Percentiles rank a stretch among this genome's conserved stretches.
Evolutionary conservation across 2,888 invertebrate species (phyloP).

Genomic region (Plagiodera versicolora): DNA sequence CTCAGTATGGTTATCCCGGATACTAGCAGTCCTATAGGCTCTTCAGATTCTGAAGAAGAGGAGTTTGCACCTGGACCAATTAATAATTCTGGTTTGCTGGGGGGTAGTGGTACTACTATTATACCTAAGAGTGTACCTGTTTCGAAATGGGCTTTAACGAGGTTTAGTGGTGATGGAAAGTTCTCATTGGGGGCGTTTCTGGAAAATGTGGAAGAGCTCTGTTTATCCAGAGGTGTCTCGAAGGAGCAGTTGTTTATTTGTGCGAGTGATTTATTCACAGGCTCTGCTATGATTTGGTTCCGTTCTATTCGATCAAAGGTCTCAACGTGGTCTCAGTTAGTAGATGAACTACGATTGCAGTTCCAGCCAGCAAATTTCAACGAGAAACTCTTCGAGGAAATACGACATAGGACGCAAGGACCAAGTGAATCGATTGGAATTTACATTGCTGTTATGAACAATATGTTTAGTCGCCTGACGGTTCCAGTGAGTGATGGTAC

Average conservation of each 20-base stretch:
- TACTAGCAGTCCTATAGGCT: background rate
- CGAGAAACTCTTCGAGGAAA: slow-evolving; percentile 32
- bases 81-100: background rate
- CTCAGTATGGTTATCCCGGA: background rate
- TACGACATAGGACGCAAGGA: slow-evolving; percentile 33
- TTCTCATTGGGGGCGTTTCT: slow-evolving; percentile 21
- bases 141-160: slow-evolving; percentile 22
- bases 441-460: slow-evolving; percentile 34
- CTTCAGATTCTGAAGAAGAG: background rate
- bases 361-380: slow-evolving; percentile 35
- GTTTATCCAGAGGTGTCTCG: slow-evolving; percentile 14
- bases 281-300: slow-evolving; percentile 16
- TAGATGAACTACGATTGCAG: slow-evolving; percentile 6
- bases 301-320: slow-evolving; percentile 4
- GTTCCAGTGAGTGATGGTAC: slow-evolving; percentile 15
- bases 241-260: slow-evolving; percentile 23
- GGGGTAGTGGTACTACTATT: background rate
- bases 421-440: slow-evolving; percentile 31
- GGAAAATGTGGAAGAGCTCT: slow-evolving; percentile 19
- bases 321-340: slow-evolving; percentile 4
- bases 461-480: slow-evolving; percentile 28
- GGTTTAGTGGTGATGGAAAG: slow-evolving; percentile 15
- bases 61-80: background rate
- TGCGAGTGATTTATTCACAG: slow-evolving; percentile 23
- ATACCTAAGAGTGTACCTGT: slow-evolving; percentile 12